Percentiles rank a stretch among this genome's conserved stretches.
Evolutionary conservation across 2,113 vertebrate species (phyloP).

Genomic region (Mus spicilegus): DNA sequence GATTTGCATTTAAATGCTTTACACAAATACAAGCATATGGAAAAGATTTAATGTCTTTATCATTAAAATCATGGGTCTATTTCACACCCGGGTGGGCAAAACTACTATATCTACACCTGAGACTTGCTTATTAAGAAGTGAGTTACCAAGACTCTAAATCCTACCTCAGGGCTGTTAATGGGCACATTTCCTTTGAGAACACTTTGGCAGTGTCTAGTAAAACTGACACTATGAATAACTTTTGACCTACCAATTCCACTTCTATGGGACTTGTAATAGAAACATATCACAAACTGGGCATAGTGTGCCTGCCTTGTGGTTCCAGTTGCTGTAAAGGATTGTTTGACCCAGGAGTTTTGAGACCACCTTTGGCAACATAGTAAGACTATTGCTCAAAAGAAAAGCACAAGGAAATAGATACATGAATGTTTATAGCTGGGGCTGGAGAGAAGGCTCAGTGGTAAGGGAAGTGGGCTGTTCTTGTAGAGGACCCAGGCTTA

Average conservation of each 20-base stretch:
- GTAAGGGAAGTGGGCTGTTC: background rate
- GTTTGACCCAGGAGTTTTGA: background rate
- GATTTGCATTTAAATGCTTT: background rate
- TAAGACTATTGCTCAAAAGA: background rate
- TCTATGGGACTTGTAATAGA: background rate
- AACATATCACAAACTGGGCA: background rate
- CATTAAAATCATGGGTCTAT: slow-evolving; percentile 41
- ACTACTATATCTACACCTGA: slow-evolving; percentile 18
- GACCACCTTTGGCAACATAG: background rate
- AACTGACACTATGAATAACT: background rate
- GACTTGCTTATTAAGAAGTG: slow-evolving; percentile 15
- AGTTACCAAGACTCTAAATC: background rate
- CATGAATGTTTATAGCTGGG: background rate
- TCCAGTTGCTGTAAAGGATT: background rate
- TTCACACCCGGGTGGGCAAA: background rate
- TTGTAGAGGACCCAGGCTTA: background rate
- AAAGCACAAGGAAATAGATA: background rate
- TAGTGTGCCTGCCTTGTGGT: background rate
- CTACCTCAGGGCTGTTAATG: background rate
- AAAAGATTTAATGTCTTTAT: slow-evolving; percentile 56
- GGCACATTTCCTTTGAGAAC: background rate
- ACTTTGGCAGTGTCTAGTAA: slow-evolving; percentile 42
- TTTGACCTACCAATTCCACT: slow-evolving; percentile 37
- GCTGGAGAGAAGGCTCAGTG: background rate
- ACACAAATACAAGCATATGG: background rate